Base-by-base conservation (phyloP, 2,113 vertebrate genomes). In the Heteronetta atricapilla region DNA sequence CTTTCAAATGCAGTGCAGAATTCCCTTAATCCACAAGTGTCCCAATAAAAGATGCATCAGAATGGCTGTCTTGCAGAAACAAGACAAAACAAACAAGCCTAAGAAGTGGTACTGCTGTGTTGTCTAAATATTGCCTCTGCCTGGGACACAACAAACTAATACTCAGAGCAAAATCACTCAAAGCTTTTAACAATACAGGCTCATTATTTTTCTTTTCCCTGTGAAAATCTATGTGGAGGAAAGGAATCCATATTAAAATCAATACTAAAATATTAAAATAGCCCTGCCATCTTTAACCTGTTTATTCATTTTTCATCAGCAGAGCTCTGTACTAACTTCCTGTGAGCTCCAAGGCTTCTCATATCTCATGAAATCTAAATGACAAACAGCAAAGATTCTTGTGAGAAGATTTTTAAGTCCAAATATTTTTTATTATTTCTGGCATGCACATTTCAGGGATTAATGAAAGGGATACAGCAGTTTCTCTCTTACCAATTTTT, bases 361-460 rank as follows among this genome's bases (percentile, higher is more conserved):
- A 56, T 93, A 82, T 96, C 94, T 95, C 75, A 90, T 75, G 93
- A 97, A 83, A 89, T 48, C 80, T 87, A 93, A 96, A 91, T 86
- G 86, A 83, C 70, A 89, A 64, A 58, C 52, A 97, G 91, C 86
- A 95, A 94, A 95, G 89, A 91, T 91, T 92, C 74, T 93, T 90
- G 70, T 81, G 88, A 96, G 82, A 97, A 94, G 88, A 85, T 92
- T 96, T 96, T 95, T 55, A 96, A 25, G 46, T 93, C 93, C 90
- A 97, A 96, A 91, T 96, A 95, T 95, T 92, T 95, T 96, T 97
- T 95, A 94, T 97, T 97, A 94, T 97, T 97, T 95, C 95, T 97
- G 94, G 83, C 90, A 94, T 85, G 93, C 85, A 82, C 60, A 86
- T 96, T 96, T 92, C 64, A 33, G 69, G 95, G 86, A 94, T 91